These are phyloP conservation scores for Orgyia antiqua DNA, from an alignment of 2,888 invertebrate genomes.

Conservation along the genomic window DNA sequence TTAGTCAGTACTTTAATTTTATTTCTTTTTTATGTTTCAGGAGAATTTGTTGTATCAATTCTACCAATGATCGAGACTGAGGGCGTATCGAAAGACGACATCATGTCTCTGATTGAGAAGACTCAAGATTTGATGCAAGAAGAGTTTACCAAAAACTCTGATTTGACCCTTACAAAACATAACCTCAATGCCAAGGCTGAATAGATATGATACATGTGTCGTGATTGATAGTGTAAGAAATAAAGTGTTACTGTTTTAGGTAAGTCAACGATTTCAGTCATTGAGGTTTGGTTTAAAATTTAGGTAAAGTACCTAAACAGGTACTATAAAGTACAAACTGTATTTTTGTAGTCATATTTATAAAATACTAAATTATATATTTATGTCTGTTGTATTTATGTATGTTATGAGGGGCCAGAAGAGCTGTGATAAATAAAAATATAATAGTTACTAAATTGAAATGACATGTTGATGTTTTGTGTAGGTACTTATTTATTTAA, in stretches of 20 bases:
- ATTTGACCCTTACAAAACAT: conserved; percentile 46
- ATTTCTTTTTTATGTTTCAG: conserved; percentile 41
- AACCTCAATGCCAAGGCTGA: conserved; percentile 30
- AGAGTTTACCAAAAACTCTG: conserved; percentile 64
- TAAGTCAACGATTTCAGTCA: no score
- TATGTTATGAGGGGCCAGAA: no score
- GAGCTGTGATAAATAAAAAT: conserved; percentile 57
- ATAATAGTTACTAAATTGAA: conserved; percentile 25
- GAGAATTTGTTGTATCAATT: conserved; percentile 84
- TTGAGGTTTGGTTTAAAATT: no score
- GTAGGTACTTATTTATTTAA: conserved; percentile 34
- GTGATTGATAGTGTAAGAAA: background rate
- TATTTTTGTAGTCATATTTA: conserved; percentile 7
- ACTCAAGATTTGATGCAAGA: conserved; percentile 82
- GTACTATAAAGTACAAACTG: conserved; percentile 1
- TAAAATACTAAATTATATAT: conserved; percentile 16
- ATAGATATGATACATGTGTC: conserved; percentile 19
- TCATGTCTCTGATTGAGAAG: conserved; percentile 81
- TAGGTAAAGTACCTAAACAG: background rate
- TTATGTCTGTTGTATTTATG: conserved; percentile 27
- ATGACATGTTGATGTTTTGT: conserved; percentile 22
- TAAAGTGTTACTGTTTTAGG: no score
- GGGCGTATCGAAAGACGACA: conserved; percentile 79
- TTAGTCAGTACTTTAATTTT: no score
- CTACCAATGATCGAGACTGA: conserved; percentile 85